These are phyloP conservation scores for Drosophila paulistorum DNA, from an alignment of 1,140 invertebrate genomes.

Conservation along the genomic window DNA sequence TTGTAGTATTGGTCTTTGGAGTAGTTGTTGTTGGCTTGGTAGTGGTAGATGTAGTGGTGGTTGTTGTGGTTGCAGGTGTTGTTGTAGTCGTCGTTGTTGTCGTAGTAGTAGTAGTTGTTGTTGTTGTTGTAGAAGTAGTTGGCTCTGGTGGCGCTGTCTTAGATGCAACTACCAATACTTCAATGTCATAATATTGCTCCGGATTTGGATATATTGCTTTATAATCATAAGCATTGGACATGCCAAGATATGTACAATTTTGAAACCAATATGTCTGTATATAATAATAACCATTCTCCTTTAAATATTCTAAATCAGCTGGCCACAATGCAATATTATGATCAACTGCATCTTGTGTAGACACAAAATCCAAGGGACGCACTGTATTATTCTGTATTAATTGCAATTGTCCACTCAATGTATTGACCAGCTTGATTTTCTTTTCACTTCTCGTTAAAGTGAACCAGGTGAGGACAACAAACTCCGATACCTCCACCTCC, in stretches of 20 bases:
- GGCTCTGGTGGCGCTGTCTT: conserved; percentile 86
- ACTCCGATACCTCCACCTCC: conserved; percentile 85
- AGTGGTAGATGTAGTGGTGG: conserved; percentile 73
- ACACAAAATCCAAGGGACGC: conserved; percentile 85
- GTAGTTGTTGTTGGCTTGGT: conserved; percentile 49
- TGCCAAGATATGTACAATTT: conserved; percentile 88
- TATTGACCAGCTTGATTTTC: conserved; percentile 84
- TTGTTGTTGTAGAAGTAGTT: conserved; percentile 85
- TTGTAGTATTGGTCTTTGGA: conserved; percentile 30
- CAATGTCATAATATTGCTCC: conserved; percentile 86
- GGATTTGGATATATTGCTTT: conserved; percentile 86
- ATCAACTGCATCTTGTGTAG: conserved; percentile 85
- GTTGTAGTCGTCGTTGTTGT: conserved; percentile 85
- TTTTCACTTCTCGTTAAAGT: conserved; percentile 64
- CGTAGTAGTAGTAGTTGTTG: conserved; percentile 84
- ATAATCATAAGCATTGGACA: conserved; percentile 86
- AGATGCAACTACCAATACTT: conserved; percentile 88
- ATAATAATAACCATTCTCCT: conserved; percentile 86
- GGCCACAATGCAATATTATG: conserved; percentile 85
- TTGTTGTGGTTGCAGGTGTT: conserved; percentile 82
- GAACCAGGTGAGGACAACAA: conserved; percentile 61
- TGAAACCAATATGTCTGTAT: conserved; percentile 90
- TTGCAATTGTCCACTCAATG: conserved; percentile 86
- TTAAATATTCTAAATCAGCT: conserved; percentile 86
- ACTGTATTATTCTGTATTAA: conserved; percentile 86